Evolutionary conservation across 1,140 invertebrate species (phyloP).

Genomic region (Hylyphantes graminicola): DNA sequence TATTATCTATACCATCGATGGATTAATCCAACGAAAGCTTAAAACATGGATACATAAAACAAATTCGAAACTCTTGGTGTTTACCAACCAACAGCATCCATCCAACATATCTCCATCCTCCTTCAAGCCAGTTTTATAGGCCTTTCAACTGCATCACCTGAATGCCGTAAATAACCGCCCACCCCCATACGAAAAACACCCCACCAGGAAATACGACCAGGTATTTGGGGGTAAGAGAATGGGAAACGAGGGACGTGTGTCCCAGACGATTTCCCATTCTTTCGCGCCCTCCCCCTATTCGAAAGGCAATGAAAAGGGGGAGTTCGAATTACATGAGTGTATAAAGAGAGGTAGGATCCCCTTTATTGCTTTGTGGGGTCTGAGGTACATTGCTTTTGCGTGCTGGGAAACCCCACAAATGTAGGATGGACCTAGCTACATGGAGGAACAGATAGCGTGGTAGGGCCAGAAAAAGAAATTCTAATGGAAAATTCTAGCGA

Average conservation of each 20-base stretch:
- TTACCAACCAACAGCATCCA: neutral
- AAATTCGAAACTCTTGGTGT: neutral
- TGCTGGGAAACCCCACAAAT: too few species aligned
- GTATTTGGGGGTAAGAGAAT: neutral
- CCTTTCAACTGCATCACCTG: too few species aligned
- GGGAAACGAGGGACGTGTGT: slow-evolving; percentile 6
- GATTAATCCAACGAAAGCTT: too few species aligned
- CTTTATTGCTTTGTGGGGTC: slow-evolving; percentile 11
- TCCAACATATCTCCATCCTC: neutral
- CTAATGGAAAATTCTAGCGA: too few species aligned
- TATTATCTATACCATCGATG: too few species aligned
- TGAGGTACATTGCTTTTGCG: too few species aligned
- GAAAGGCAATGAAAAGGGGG: slow-evolving; percentile 6
- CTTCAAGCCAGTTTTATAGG: neutral
- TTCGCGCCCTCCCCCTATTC: neutral
- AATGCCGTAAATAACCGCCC: too few species aligned
- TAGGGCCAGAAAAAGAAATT: too few species aligned
- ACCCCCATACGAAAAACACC: neutral
- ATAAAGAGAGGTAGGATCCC: neutral
- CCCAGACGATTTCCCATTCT: neutral
- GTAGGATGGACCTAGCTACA: too few species aligned
- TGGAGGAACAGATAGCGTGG: too few species aligned
- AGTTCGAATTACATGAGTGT: slow-evolving; percentile 13
- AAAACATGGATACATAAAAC: too few species aligned
- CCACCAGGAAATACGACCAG: slow-evolving; percentile 5